Evolutionary conservation across 2,888 invertebrate genomes (phyloP), one percentile per base, ranked within the genome.

Genomic region (Cheilosia vernalis): DNA sequence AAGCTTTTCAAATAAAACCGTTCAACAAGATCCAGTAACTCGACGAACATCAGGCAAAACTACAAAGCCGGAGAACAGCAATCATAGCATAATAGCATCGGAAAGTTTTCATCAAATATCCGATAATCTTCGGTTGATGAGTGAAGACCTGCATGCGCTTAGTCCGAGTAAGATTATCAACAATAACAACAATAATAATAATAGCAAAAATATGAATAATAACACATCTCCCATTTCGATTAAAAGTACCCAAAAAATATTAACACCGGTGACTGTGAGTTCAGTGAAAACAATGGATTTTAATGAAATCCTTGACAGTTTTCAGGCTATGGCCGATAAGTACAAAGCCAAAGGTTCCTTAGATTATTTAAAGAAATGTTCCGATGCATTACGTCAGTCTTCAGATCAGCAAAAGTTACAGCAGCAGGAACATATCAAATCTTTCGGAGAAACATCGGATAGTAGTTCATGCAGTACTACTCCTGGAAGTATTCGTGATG

Each of bases 401-500:
- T 91, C 92, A 21, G 87, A 90, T 84, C 92, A 92, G 73, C 80
- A 92, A 10, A 90, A 91, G 67, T 72, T 89, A 42, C 89, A 90
- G 7, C 88, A 88, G 37, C 86, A 90, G 7, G 88, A 88, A 37
- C 86, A 87, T 10, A 78, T 66, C 56, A 77, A 67, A 3, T 44
- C 27, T 15, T 60, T 49, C 21, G 70, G 76, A 10, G 80, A 64
- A 9, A 6, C 55, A 7, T 89, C 90, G 64, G 91, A 92, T 37
- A 91, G 91, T 66, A 90, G 91, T 77, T 91, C 91, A 78, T 90
- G 90, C 10, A 90, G 92, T 86, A 91, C 92, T 88, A 94, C 94
- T 30, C 94, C 94, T 15, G 94, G 94, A 6, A 94, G 95, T 27
- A 95, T 95, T 33, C 93, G 95, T 0, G 95, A 95, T 87, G 95